These are phyloP conservation scores for Halictus quadricinctus DNA, from an alignment of 2,888 invertebrate species.

Conservation along the genomic window DNA sequence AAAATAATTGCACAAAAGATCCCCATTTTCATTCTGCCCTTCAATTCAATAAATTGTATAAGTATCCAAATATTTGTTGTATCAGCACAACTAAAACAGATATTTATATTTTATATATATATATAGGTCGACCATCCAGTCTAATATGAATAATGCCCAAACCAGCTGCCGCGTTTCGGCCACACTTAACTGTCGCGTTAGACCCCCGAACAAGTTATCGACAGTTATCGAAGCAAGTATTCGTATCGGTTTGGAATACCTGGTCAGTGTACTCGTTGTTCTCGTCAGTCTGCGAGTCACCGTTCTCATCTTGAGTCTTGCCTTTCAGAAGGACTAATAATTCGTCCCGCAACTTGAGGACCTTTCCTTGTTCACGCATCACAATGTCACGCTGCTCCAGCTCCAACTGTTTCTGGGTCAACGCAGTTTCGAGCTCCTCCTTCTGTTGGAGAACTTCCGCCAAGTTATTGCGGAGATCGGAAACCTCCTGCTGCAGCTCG, in stretches of 20 bases:
- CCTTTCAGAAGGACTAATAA: constrained; percentile 85
- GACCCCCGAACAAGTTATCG: no score
- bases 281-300: constrained; percentile 71
- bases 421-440: constrained; percentile 83
- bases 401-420: constrained; percentile 85
- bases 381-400: constrained; percentile 85
- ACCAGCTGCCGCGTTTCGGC: no score
- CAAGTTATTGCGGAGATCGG: constrained; percentile 83
- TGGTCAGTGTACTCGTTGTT: constrained; percentile 61
- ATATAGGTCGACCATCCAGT: no score
- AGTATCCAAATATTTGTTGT: no score
- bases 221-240: neutral
- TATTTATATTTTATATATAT: no score
- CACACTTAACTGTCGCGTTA: no score
- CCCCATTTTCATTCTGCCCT: no score
- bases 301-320: constrained; percentile 81
- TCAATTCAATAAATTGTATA: no score
- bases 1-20: no score
- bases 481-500: constrained; percentile 81
- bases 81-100: no score
- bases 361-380: constrained; percentile 86
- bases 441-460: constrained; percentile 83
- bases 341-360: constrained; percentile 86
- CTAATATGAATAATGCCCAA: no score
- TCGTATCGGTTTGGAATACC: constrained; percentile 24